phyloP scores from a whole-genome alignment of 2,888 invertebrate species.

The Nesidiocoris tenuis region DNA sequence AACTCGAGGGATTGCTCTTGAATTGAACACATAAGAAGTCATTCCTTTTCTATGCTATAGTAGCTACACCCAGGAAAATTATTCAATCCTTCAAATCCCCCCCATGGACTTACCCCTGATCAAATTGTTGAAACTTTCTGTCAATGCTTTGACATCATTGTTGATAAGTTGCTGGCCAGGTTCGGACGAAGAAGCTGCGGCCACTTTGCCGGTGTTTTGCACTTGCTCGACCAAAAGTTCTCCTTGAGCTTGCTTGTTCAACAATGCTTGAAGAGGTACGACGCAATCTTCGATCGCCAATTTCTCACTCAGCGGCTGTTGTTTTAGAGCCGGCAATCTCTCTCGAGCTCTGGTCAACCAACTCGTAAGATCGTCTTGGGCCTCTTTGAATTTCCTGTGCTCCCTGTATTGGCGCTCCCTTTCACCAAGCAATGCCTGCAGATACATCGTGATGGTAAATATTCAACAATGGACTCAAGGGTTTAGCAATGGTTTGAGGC shows the following conservation, averaged over 20 bases:
- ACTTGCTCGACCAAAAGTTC: conserved; percentile 82
- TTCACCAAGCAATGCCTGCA: conserved; percentile 66
- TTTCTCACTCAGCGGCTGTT: conserved; percentile 80
- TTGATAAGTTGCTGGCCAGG: conserved; percentile 77
- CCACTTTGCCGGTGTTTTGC: conserved; percentile 83
- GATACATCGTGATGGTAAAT: no score
- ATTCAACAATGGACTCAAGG: conserved; percentile 48
- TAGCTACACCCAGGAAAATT: no score
- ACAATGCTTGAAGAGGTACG: conserved; percentile 77
- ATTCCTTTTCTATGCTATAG: no score
- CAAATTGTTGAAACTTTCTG: conserved; percentile 79
- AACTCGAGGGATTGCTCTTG: no score
- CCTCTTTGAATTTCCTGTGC: conserved; percentile 85
- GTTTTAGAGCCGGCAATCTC: conserved; percentile 83
- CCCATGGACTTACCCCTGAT: conserved; percentile 63
- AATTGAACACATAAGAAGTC: no score
- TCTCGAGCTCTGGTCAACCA: conserved; percentile 87
- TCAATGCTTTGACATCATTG: conserved; percentile 80
- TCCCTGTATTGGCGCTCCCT: conserved; percentile 85
- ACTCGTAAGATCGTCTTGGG: conserved; percentile 82
- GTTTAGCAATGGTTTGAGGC: no score
- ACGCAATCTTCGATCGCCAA: conserved; percentile 85
- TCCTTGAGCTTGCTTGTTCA: conserved; percentile 82
- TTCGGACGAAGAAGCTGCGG: conserved; percentile 76
- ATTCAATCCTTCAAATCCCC: no score